Conservation (phyloP, 2,797 vertebrate genomes). For the Crenichthys baileyi region DNA sequence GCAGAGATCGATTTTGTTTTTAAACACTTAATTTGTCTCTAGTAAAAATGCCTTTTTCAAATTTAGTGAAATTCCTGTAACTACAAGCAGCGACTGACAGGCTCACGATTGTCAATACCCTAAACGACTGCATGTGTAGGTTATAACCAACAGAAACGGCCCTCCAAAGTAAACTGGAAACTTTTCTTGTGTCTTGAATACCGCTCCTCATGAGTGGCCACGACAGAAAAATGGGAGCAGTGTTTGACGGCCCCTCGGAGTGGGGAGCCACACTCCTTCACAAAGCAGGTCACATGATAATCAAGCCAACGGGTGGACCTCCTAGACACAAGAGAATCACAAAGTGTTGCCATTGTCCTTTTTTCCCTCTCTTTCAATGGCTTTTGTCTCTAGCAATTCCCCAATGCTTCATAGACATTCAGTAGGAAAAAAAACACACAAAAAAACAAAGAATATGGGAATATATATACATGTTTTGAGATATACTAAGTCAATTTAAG, state of each 20-base stretch:
- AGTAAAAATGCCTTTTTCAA: too few relatives aligned
- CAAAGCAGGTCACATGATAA: constrained; percentile 62
- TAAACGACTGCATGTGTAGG: too few relatives aligned
- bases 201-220: constrained; percentile 39
- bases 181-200: constrained; percentile 40
- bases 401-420: constrained; percentile 22
- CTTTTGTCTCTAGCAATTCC: constrained; percentile 19
- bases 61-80: too few relatives aligned
- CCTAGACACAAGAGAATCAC: constrained; percentile 55
- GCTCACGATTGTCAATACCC: too few relatives aligned
- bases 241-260: constrained; percentile 52
- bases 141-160: constrained; percentile 57
- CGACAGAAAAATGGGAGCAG: constrained; percentile 33
- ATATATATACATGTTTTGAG: not conserved
- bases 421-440: constrained; percentile 16
- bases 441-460: constrained; percentile 14
- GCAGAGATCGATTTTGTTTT: not conserved
- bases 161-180: constrained; percentile 49
- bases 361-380: not conserved
- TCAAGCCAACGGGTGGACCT: constrained; percentile 46
- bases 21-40: not conserved
- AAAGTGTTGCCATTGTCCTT: constrained; percentile 46
- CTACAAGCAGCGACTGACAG: too few relatives aligned
- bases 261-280: constrained; percentile 44
- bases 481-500: constrained; percentile 1